Evolutionary conservation across 1,140 invertebrate genomes (phyloP), one percentile per base, ranked within the genome.

Genomic region (Tetragonula clypearis): DNA sequence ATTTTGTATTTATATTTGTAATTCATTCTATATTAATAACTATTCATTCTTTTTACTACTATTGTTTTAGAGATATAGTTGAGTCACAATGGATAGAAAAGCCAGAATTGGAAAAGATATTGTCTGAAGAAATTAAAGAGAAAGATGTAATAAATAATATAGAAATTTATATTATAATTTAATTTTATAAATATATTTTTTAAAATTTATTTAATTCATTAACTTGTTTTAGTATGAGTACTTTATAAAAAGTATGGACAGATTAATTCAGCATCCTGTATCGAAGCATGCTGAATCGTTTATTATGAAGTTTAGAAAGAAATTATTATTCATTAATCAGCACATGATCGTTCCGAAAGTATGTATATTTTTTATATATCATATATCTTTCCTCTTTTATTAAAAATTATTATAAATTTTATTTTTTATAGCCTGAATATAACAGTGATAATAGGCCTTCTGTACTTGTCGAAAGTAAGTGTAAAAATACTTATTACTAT

Each of bases 101-200:
- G 93, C 94, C 96, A 1, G 94, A 96, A 85, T 92, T 99, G 5
- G 96, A 97, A 93, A 93, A 95, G 26, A 86, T 94, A 60, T 91
- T 98, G n/a, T 92, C 98, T 23, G 98, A 99, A 95, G 94, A 91
- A 35, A 89, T 99, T 71, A 95, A 89, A n/a, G 97, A 97, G 86
- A 93, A 0, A 17, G 68, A 91, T 30, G 79, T 86, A 65, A 76
- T 56, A 76, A 84, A 56, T 83, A 55, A 62, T 73, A 83, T 49
- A 53, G 71, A 15, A 58, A 71, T 58, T 19, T 55, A 19, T 58
- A 58, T 58, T 58, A 8, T 65, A 72, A 17, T n/a, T 81, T 17
- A 55, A 72, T 81, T 26, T 81, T 14, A 73, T 49, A 82, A 65
- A 55, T 19, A 0, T 79, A 49, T 66, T 62, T 79, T 80, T 23